phyloP scores from a whole-genome alignment of 1,140 invertebrate genomes.

The Trichomalopsis sarcophagae region DNA sequence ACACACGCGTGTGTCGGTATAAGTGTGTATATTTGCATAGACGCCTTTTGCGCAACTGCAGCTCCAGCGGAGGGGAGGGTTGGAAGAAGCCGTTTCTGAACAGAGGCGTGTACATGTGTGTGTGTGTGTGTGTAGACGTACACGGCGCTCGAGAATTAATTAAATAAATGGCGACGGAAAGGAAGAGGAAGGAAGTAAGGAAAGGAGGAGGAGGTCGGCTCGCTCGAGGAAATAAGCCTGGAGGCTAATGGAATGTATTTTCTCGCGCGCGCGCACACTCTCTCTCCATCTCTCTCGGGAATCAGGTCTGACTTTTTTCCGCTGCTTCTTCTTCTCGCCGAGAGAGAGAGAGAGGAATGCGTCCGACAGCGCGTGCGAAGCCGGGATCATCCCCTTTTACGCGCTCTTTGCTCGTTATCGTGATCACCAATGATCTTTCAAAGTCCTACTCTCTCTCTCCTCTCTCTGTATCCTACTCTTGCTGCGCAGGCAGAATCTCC shows the following conservation, averaged over 20 bases:
- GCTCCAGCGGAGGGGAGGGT: not conserved
- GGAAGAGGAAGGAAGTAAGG: constrained; percentile 28
- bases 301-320: not conserved
- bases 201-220: not conserved
- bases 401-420: constrained; percentile 49
- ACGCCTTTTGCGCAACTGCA: not conserved
- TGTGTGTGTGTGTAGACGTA: not conserved
- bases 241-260: constrained; percentile 35
- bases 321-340: not conserved
- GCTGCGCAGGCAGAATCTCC: not conserved
- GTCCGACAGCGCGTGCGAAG: not conserved
- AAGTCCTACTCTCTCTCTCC: not conserved
- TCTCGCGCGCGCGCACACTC: not conserved
- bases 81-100: not conserved
- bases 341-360: not conserved
- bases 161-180: constrained; percentile 56
- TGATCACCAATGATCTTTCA: constrained; percentile 57
- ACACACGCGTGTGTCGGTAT: not conserved
- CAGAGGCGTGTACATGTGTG: too few relatives aligned
- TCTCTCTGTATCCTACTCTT: not conserved
- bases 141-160: constrained; percentile 53
- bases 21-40: not conserved
- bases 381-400: not conserved
- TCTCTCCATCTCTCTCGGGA: constrained; percentile 13
- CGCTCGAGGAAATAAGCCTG: not conserved